Evolutionary conservation across 2,888 invertebrate genomes (phyloP).

Genomic region (Lysandra coridon): DNA sequence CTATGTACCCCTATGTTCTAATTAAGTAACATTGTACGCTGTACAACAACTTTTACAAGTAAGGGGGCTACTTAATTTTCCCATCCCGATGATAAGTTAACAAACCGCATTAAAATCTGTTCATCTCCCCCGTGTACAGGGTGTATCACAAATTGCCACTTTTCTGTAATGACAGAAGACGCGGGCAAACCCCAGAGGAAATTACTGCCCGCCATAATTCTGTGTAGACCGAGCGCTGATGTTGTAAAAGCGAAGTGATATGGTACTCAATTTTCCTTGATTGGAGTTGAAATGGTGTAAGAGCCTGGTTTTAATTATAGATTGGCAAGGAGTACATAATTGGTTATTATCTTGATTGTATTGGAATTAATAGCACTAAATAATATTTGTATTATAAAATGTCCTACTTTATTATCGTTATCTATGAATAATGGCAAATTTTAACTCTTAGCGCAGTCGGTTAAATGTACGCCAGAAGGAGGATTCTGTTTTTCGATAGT

Average conservation of each 20-base stretch:
- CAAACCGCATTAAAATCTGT: slow-evolving; percentile 6
- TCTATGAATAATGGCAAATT: no score
- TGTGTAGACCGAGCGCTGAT: not conserved
- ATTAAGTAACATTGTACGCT: no score
- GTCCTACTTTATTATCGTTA: no score
- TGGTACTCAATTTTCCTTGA: not conserved
- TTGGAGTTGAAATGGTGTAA: not conserved
- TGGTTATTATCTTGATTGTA: no score
- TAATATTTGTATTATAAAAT: no score
- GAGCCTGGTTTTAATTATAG: not conserved
- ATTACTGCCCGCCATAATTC: slow-evolving; percentile 6
- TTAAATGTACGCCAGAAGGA: no score
- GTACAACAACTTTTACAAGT: no score
- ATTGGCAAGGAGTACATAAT: not conserved
- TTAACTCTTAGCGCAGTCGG: no score
- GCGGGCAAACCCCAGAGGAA: slow-evolving; percentile 14
- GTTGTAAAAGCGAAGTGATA: not conserved
- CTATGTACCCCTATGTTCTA: no score
- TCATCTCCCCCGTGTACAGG: not conserved
- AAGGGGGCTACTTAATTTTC: not conserved
- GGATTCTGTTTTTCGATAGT: no score
- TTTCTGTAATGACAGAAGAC: slow-evolving; percentile 16
- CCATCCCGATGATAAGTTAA: not conserved
- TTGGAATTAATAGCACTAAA: no score
- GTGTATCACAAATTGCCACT: slow-evolving; percentile 10